Conservation (phyloP, 2,888 invertebrate genomes). For the Caenorhabditis zanzibari region DNA sequence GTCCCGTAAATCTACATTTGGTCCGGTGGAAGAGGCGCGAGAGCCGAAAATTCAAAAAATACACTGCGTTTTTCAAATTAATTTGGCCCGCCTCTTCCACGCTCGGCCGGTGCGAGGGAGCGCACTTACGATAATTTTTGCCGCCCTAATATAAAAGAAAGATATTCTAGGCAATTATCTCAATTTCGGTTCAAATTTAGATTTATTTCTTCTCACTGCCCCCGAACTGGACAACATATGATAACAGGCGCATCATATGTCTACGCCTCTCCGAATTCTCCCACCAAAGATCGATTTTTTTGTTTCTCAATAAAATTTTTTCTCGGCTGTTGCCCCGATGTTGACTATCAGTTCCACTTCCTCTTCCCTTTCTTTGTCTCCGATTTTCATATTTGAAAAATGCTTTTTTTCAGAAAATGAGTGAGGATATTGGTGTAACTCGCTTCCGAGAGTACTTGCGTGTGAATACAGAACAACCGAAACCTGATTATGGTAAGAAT, state of each 20-base stretch:
- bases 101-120: too few relatives aligned
- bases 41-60: too few relatives aligned
- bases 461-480: conserved; percentile 92
- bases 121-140: too few relatives aligned
- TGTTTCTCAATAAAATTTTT: conserved; percentile 35
- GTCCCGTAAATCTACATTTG: too few relatives aligned
- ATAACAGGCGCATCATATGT: conserved; percentile 56
- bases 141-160: conserved; percentile 31
- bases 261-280: conserved; percentile 16
- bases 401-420: conserved; percentile 39
- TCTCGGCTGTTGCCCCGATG: conserved; percentile 13
- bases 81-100: too few relatives aligned
- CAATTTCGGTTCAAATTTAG: conserved; percentile 35
- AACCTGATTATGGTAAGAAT: conserved; percentile 90
- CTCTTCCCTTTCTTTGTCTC: neutral
- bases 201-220: neutral
- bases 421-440: conserved; percentile 86
- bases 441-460: conserved; percentile 91
- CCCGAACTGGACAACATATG: conserved; percentile 31
- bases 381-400: neutral
- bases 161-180: conserved; percentile 14
- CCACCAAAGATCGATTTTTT: conserved; percentile 32
- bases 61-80: too few relatives aligned
- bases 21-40: too few relatives aligned
- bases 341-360: conserved; percentile 37